Evolutionary conservation across 2,113 vertebrate genomes (phyloP), one percentile per base, ranked within the genome.

Genomic region (Atlantisia rogersi): DNA sequence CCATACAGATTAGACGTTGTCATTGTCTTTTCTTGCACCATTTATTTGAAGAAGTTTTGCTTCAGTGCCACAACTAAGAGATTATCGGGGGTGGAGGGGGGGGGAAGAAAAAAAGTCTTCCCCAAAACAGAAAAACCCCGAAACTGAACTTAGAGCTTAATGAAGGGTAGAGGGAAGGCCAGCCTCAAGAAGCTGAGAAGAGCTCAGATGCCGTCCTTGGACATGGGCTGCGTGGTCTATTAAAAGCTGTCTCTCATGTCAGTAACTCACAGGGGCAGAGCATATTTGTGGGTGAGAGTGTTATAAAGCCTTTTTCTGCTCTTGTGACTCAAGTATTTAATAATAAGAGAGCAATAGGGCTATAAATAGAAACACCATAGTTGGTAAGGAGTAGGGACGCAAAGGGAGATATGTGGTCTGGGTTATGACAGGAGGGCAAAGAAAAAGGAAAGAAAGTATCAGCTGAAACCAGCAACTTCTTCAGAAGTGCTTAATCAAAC

Each of bases 351-450:
- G 86, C 82, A 94, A 84, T 68, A 68, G 81, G 1, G 5, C 82
- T 95, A 95, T 93, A 95, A 96, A 97, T 94, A 96, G 94, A 73
- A 95, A 83, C 80, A 40, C 93, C 93, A 67, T 94, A 96, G 73
- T 96, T 93, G 94, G 96, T 95, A 95, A 96, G 68, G 73, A 75
- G 73, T 78, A 56, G 35, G 85, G 88, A 88, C 90, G 88, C 90
- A 86, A 94, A 90, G 75, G 46, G 35, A 88, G 92, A 73, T 92
- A 86, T 13, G 68, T 56, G 76, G 69, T 52, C 82, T 93, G 35
- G 35, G 44, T 81, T 92, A 68, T 53, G 82, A 91, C 39, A 84
- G 85, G 58, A 95, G 68, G 82, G 90, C 22, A 90, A 92, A 85
- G 75, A 63, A 85, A 90, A 76, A 87, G 40, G 74, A 76, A 89